Percentiles rank a stretch among this genome's conserved stretches.
phyloP scores from a whole-genome alignment of 2,797 vertebrate genomes.

The Sebastes alutus region DNA sequence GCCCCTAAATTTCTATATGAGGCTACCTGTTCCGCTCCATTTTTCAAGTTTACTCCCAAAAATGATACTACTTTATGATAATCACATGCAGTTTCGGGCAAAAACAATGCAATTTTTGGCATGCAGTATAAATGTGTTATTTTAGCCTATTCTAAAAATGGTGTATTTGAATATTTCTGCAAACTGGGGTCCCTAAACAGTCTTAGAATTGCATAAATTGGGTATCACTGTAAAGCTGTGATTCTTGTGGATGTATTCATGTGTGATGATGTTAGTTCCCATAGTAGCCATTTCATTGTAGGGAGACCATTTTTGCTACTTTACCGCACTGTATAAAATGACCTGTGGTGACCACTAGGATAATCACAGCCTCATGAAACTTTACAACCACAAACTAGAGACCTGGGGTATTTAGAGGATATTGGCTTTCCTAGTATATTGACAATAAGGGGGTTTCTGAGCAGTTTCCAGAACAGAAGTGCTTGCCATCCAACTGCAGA shows the following conservation, averaged over 20 bases:
- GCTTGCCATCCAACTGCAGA: background rate
- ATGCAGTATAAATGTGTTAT: too few relatives aligned
- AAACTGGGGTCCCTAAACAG: too few relatives aligned
- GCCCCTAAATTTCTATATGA: background rate
- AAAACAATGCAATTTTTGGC: too few relatives aligned
- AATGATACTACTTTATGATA: background rate
- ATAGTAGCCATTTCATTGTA: background rate
- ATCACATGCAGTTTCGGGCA: too few relatives aligned
- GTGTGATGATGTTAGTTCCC: background rate
- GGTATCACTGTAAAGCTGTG: fast-evolving
- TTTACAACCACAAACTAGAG: too few relatives aligned
- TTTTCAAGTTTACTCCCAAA: background rate
- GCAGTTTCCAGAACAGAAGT: background rate
- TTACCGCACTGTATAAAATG: background rate
- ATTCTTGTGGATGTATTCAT: background rate
- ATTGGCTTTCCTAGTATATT: too few relatives aligned
- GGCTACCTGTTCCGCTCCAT: background rate
- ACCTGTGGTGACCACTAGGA: background rate
- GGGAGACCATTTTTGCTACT: background rate
- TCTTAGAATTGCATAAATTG: background rate
- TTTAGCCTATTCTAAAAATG: too few relatives aligned
- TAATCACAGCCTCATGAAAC: background rate
- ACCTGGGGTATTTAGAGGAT: too few relatives aligned
- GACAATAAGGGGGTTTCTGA: background rate
- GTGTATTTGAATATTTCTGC: too few relatives aligned